Evolutionary conservation across 2,797 vertebrate species (phyloP), one percentile per base, ranked within the genome.

Genomic region (Cynopterus sphinx): DNA sequence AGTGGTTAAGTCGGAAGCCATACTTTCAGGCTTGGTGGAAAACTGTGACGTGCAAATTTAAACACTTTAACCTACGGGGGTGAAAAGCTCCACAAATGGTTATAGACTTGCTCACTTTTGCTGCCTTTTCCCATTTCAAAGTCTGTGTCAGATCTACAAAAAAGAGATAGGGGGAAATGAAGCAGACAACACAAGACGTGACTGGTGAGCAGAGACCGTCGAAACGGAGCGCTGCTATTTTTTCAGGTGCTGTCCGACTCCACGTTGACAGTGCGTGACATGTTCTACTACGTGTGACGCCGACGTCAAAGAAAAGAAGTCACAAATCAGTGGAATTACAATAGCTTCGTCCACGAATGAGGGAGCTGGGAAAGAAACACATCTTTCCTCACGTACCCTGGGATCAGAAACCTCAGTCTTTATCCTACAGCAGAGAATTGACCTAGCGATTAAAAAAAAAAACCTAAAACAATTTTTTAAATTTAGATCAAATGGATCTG

Each of bases 391-490:
- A 74, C 0, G 19, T 1, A 70, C 13, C 31, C 9, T 75, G 24
- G 24, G 39, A 55, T n/a, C 31, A 46, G 70, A 94, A 86, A 55
- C 28, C 39, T 1, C 71, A 85, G 26, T 77, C n/a, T 70, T 61
- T 71, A 82, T 61, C 51, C 61, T 73, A 39, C 86, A 92, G 74
- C 15, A 74, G 59, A 93, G 61, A 97, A 85, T 4, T 68, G 51
- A 53, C 53, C 28, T 22, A 17, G 31, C 1, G 43, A 24, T 22
- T 53, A 22, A 13, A 10, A 3, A 22, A 9, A 11, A 28, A 33
- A n/a, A 7, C 8, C 43, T 26, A 67, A 91, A 91, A 71, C 15
- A 15, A 49, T 49, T 49, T 49, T 49, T 75, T 84, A 90, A 71
- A 46, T 55, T 91, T 36, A 63, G 55, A 81, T 22, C 36, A 53